phyloP scores from a whole-genome alignment of 2,888 invertebrate genomes.

The Tetranychus piercei region DNA sequence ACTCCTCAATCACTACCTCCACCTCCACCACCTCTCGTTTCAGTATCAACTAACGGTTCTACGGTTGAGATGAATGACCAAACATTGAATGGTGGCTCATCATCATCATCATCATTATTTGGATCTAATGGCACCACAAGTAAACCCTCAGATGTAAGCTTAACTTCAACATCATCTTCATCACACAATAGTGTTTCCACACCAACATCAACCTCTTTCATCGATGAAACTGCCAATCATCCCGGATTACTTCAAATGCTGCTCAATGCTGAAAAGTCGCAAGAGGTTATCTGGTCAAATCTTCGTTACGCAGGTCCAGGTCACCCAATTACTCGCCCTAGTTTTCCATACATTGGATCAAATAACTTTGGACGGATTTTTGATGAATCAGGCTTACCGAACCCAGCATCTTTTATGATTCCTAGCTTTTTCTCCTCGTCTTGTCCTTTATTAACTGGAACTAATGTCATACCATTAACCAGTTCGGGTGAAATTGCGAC shows the following conservation, averaged over 20 bases:
- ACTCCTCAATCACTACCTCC: neutral
- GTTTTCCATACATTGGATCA: neutral
- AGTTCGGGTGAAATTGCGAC: neutral
- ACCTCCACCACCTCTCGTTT: neutral
- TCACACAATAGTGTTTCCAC: neutral
- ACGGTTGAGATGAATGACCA: neutral
- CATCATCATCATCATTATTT: neutral
- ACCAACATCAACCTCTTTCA: neutral
- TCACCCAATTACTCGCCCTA: neutral
- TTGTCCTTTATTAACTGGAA: neutral
- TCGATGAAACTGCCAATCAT: neutral
- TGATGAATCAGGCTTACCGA: constrained; percentile 15
- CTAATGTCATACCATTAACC: constrained; percentile 2
- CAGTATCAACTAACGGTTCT: neutral
- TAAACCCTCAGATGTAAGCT: neutral
- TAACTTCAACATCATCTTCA: neutral
- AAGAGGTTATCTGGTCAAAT: constrained; percentile 28
- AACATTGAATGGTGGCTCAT: neutral
- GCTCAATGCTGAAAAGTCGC: constrained; percentile 29
- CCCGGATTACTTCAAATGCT: constrained; percentile 28
- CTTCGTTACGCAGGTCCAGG: constrained; percentile 26
- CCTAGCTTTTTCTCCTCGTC: constrained; percentile 23
- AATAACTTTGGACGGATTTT: neutral
- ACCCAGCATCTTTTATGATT: constrained; percentile 18
- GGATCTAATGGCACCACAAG: neutral